phyloP scores from a whole-genome alignment of 1,140 invertebrate species.

The Drosophila lacertosa region DNA sequence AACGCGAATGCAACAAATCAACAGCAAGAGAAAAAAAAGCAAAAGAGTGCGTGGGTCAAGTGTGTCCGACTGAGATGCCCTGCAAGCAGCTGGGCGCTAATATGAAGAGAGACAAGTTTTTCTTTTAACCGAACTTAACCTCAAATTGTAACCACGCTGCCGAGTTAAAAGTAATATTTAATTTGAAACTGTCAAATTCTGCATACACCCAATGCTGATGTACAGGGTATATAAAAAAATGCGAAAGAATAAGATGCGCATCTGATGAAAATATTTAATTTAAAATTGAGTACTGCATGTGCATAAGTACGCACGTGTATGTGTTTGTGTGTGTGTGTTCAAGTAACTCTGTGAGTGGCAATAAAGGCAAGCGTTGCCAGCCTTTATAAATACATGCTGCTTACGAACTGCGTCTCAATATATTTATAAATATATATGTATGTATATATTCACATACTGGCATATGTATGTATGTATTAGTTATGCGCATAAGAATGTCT shows the following conservation, averaged over 20 bases:
- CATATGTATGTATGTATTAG: conserved; percentile 9
- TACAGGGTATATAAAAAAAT: neutral
- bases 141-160: no score
- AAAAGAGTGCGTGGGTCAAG: no score
- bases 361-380: conserved; percentile 21
- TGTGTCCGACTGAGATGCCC: no score
- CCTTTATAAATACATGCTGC: conserved; percentile 12
- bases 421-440: neutral
- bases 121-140: no score
- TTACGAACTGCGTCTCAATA: conserved; percentile 1
- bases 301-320: neutral
- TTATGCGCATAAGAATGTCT: conserved; percentile 63
- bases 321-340: neutral
- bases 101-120: no score
- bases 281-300: conserved; percentile 27
- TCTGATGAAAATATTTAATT: conserved; percentile 38
- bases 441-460: neutral
- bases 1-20: conserved; percentile 40
- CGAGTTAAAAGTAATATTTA: no score
- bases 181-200: no score
- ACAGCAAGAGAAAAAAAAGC: neutral
- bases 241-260: neutral
- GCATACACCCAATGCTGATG: no score
- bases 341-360: neutral
- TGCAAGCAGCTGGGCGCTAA: no score